Conservation (phyloP, 1,140 invertebrate species). For the Pantala flavescens region DNA sequence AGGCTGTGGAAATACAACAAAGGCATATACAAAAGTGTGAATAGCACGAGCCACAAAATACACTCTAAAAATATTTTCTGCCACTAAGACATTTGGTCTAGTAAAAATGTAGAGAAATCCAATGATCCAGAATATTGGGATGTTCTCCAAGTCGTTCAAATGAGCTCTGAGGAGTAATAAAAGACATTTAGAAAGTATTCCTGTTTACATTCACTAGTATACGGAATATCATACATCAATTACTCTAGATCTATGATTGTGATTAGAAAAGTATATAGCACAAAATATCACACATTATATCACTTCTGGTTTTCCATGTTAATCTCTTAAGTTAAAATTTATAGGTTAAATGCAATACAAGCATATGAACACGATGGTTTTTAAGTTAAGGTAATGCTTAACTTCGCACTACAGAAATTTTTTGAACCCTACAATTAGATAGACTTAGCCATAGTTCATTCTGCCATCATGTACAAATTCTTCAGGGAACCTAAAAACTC, state of each 20-base stretch:
- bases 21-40: constrained; percentile 50
- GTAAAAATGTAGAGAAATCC: constrained; percentile 50
- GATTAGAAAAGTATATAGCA: constrained; percentile 11
- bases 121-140: constrained; percentile 48
- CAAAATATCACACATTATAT: constrained; percentile 3
- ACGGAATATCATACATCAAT: not conserved
- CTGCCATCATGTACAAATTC: too few relatives aligned
- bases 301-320: not conserved
- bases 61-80: constrained; percentile 44
- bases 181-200: constrained; percentile 18
- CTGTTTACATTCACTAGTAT: too few relatives aligned
- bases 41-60: constrained; percentile 45
- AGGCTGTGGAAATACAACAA: constrained; percentile 45
- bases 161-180: constrained; percentile 44
- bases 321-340: too few relatives aligned
- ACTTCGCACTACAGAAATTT: too few relatives aligned
- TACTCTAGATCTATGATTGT: not conserved
- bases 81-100: constrained; percentile 40
- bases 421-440: too few relatives aligned
- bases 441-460: too few relatives aligned
- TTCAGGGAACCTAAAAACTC: too few relatives aligned
- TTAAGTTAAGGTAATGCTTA: too few relatives aligned
- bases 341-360: too few relatives aligned
- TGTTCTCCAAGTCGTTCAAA: constrained; percentile 58
- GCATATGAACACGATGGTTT: too few relatives aligned